Conservation (phyloP, 35 echinoderm and acorn worm genomes). For the Hemicentrotus pulcherrimus region DNA sequence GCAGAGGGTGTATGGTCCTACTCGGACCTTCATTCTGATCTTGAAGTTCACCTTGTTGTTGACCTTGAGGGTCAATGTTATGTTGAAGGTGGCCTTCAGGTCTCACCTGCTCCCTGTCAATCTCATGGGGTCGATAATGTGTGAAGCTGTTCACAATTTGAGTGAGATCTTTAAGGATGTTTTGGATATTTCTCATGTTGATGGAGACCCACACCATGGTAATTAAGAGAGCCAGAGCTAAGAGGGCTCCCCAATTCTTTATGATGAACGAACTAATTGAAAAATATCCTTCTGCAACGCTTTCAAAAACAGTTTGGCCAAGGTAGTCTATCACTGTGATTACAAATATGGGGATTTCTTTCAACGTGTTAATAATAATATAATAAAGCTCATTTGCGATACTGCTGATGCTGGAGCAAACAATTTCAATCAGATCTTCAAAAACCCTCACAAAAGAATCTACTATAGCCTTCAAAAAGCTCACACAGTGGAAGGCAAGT, state of each 20-base stretch:
- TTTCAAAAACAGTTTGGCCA: background rate
- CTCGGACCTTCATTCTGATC: background rate
- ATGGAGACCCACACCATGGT: background rate
- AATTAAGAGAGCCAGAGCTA: background rate
- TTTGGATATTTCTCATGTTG: conserved; percentile 19
- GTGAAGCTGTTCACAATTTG: background rate
- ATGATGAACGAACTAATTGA: background rate
- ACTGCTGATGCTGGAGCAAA: background rate
- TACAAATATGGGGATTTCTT: background rate
- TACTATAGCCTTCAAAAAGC: background rate
- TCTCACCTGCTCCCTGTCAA: background rate
- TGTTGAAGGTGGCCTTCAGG: background rate
- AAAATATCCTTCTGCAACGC: background rate
- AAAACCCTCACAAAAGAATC: background rate
- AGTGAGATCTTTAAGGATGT: background rate
- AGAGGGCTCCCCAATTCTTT: conserved; percentile 27
- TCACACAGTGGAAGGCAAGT: background rate
- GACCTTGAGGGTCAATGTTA: background rate
- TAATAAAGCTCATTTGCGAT: background rate
- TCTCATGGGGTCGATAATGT: background rate
- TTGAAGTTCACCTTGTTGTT: background rate
- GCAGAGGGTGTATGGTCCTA: background rate
- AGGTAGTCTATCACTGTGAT: background rate
- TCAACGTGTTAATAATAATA: background rate
- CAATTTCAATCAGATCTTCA: background rate